phyloP scores from a whole-genome alignment of 2,113 vertebrate species.

The Athene cunicularia region DNA sequence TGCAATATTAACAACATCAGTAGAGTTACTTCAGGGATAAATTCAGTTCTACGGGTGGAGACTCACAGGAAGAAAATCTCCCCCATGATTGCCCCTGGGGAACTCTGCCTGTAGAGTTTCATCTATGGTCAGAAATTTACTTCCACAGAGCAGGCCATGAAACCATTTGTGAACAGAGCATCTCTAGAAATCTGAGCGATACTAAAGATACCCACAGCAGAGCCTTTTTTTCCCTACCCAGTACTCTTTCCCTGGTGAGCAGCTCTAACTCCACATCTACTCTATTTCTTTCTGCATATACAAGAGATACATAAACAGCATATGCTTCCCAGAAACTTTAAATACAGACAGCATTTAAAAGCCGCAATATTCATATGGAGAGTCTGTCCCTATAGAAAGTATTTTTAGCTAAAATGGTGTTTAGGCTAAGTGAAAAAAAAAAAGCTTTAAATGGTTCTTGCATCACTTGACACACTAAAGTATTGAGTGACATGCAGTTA shows the following conservation, averaged over 20 bases:
- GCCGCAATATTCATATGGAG: not conserved
- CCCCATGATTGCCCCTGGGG: not conserved
- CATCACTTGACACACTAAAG: not conserved
- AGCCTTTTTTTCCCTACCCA: not conserved
- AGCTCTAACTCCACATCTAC: not conserved
- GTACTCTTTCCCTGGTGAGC: not conserved
- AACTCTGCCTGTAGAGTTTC: not conserved
- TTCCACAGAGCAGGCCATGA: not conserved
- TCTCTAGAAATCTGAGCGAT: not conserved
- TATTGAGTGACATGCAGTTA: not conserved
- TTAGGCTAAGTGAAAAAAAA: not conserved
- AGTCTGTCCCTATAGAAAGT: not conserved
- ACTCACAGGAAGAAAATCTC: not conserved
- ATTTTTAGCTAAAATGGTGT: not conserved
- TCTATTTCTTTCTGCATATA: not conserved
- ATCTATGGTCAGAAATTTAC: not conserved
- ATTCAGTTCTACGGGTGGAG: not conserved
- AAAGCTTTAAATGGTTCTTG: not conserved
- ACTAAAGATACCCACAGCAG: not conserved
- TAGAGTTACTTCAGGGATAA: not conserved
- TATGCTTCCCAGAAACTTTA: not conserved
- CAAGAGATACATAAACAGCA: not conserved
- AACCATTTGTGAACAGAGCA: not conserved
- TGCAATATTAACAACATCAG: not conserved
- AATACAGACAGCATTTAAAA: not conserved